phyloP scores from a whole-genome alignment of 2,797 vertebrate species.

The Sebastes nivosus region DNA sequence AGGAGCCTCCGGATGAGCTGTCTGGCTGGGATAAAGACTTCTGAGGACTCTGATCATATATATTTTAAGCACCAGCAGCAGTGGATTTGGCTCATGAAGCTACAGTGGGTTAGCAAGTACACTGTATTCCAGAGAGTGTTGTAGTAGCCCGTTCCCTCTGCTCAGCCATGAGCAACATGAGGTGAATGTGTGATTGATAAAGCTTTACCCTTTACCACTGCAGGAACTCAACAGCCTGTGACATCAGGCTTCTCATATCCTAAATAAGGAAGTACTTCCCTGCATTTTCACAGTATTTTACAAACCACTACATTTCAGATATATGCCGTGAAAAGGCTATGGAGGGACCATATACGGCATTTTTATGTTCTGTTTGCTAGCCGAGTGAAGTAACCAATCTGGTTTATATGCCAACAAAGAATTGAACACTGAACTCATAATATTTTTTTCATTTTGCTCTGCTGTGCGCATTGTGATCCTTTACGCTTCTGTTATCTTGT shows the following conservation, averaged over 20 bases:
- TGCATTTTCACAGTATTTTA: neutral
- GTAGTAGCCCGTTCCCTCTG: neutral
- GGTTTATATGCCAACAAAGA: neutral
- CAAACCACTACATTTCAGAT: neutral
- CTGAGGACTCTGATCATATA: constrained; percentile 47
- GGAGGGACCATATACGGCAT: neutral
- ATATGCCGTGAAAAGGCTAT: neutral
- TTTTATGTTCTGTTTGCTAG: neutral
- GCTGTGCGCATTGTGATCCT: neutral
- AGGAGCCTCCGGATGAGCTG: constrained; percentile 81
- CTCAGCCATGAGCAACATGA: neutral
- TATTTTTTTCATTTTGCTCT: neutral
- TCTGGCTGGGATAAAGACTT: constrained; percentile 87
- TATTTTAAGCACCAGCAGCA: neutral
- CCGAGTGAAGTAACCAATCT: neutral
- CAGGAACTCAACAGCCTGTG: neutral
- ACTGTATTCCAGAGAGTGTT: neutral
- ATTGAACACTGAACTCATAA: too few relatives aligned
- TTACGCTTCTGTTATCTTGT: neutral
- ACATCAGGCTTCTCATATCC: neutral
- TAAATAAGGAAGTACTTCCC: neutral
- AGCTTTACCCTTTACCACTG: neutral
- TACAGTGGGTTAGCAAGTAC: neutral
- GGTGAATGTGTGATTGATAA: neutral
- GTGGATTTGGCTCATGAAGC: neutral